phyloP scores from a whole-genome alignment of 1,140 invertebrate species.

The Drosophila burlai region DNA sequence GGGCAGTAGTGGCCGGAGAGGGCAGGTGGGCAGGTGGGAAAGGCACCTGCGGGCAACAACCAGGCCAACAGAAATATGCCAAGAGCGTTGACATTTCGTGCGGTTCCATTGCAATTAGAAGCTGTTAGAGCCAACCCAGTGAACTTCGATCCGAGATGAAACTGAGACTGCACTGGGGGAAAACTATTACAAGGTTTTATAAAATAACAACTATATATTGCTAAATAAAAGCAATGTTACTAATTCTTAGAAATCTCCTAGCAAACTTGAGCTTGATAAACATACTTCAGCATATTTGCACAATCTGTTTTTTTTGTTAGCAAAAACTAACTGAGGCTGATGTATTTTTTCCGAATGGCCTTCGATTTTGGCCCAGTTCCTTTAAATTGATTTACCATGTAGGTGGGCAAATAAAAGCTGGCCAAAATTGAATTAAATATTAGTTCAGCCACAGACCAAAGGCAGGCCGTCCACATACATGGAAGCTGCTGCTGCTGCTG shows the following conservation, averaged over 20 bases:
- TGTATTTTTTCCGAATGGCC: background rate
- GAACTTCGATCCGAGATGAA: slow-evolving; percentile 26
- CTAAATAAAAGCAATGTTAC: no score
- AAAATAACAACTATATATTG: background rate
- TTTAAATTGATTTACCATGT: slow-evolving; percentile 72
- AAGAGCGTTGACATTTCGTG: slow-evolving; percentile 78
- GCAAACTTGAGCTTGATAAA: background rate
- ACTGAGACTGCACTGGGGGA: slow-evolving; percentile 8
- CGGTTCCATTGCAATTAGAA: slow-evolving; percentile 73
- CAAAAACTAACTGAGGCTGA: background rate
- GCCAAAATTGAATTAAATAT: slow-evolving; percentile 66
- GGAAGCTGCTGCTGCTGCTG: slow-evolving; percentile 7
- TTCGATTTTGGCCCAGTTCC: slow-evolving; percentile 32
- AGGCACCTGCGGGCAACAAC: slow-evolving; percentile 65
- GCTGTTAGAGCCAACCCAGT: slow-evolving; percentile 59
- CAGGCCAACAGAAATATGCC: slow-evolving; percentile 60
- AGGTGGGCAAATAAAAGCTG: slow-evolving; percentile 50
- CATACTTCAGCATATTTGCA: background rate
- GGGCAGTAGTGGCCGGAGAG: background rate
- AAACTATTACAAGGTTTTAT: background rate
- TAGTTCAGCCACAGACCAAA: slow-evolving; percentile 26
- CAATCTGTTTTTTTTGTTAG: background rate
- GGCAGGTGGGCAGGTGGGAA: slow-evolving; percentile 28
- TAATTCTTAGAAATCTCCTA: background rate
- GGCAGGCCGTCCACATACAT: slow-evolving; percentile 7